These are phyloP conservation scores for Melanotus villosus DNA, from an alignment of 2,888 invertebrate species.

Conservation along the genomic window DNA sequence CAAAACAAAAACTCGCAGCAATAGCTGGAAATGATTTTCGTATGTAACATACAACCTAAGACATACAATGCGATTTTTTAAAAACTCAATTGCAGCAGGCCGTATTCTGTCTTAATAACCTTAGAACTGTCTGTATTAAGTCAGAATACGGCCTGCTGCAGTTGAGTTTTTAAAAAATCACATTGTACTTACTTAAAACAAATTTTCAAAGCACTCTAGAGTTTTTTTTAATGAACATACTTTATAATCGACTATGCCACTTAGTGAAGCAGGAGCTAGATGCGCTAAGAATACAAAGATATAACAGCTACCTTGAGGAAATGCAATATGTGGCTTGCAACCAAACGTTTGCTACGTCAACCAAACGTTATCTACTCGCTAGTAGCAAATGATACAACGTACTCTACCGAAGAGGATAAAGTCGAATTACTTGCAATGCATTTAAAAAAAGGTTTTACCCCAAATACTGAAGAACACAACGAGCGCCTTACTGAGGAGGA, in stretches of 20 bases:
- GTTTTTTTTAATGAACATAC: no score
- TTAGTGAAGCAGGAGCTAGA: background rate
- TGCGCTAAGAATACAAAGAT: conserved; percentile 2
- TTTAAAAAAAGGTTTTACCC: background rate
- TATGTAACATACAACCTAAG: no score
- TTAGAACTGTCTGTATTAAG: no score
- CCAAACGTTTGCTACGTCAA: background rate
- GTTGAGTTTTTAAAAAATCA: no score
- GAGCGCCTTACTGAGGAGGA: background rate
- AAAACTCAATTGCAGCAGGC: no score
- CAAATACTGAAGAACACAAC: background rate
- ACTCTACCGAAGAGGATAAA: background rate
- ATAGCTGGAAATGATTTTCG: no score
- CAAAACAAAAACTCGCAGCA: no score
- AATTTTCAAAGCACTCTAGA: no score
- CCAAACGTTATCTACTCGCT: background rate
- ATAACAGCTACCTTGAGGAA: background rate
- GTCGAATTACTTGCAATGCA: background rate
- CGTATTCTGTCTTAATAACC: no score
- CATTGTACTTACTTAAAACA: no score
- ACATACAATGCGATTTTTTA: no score
- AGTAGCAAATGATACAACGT: background rate
- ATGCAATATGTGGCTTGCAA: conserved; percentile 3
- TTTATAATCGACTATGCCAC: background rate
- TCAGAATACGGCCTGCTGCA: no score